A percentile compares a stretch with the other conserved stretches of the same genome.
Conservation (phyloP, 1,140 invertebrate species). For the Helicoverpa zea region DNA sequence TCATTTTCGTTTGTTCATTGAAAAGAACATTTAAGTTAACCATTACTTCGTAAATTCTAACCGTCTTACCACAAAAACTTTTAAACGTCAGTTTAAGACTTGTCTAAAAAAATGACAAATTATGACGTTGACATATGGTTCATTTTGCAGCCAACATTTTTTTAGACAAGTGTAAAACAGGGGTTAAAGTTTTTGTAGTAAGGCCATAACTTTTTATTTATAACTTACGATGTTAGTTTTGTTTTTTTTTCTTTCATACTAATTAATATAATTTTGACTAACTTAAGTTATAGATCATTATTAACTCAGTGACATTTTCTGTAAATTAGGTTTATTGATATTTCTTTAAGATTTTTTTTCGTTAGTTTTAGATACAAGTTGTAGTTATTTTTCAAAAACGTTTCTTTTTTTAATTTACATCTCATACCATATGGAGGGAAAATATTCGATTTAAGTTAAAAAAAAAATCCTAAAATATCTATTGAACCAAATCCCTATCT, state of each 20-base stretch:
- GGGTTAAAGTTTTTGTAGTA: too few relatives aligned
- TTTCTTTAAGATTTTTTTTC: neutral
- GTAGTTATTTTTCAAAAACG: neutral
- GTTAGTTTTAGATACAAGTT: neutral
- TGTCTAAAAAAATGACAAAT: too few relatives aligned
- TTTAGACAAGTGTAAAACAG: too few relatives aligned
- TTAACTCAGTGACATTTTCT: slow-evolving; percentile 37
- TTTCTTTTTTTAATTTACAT: too few relatives aligned
- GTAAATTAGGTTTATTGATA: neutral
- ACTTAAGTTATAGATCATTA: slow-evolving; percentile 41
- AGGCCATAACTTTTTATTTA: slow-evolving; percentile 38
- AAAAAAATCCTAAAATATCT: too few relatives aligned
- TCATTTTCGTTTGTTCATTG: slow-evolving; percentile 63
- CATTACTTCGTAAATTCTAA: slow-evolving; percentile 53
- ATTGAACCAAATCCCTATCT: too few relatives aligned
- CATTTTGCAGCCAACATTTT: too few relatives aligned
- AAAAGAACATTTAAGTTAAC: slow-evolving; percentile 69
- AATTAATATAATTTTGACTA: slow-evolving; percentile 30
- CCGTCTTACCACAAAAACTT: too few relatives aligned
- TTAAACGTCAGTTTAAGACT: too few relatives aligned
- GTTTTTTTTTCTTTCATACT: slow-evolving; percentile 36
- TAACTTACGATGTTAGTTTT: neutral
- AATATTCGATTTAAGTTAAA: too few relatives aligned
- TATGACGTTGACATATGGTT: too few relatives aligned
- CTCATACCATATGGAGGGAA: too few relatives aligned